A percentile compares a stretch with the other conserved stretches of the same genome.
Conservation (phyloP, 2,797 vertebrate genomes). For the Falco rusticolus region DNA sequence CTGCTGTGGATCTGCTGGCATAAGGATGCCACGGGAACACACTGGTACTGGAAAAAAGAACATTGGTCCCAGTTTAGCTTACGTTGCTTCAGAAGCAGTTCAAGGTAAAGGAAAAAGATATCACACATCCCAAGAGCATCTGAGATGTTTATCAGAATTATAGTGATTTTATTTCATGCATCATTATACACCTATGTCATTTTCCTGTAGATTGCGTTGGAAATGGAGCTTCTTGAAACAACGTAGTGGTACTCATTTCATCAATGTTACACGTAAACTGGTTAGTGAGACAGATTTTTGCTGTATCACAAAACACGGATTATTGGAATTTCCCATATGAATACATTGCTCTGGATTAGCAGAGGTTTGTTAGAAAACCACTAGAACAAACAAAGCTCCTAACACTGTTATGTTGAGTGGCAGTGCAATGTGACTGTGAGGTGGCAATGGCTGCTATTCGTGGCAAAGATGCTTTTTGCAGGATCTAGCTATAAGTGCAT, state of each 20-base stretch:
- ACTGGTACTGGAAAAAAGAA: background rate
- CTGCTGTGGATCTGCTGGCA: background rate
- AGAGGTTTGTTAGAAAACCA: background rate
- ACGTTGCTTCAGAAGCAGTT: background rate
- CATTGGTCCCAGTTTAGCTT: background rate
- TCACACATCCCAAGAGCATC: background rate
- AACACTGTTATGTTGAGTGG: background rate
- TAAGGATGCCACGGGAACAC: background rate
- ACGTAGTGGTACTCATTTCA: background rate
- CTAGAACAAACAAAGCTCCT: background rate
- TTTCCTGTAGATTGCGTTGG: background rate
- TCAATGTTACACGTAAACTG: background rate
- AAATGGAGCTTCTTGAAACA: slow-evolving; percentile 13
- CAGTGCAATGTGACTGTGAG: background rate
- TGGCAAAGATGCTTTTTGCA: background rate
- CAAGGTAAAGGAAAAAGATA: background rate
- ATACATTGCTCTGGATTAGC: background rate
- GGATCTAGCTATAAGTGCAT: background rate
- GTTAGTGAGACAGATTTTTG: background rate
- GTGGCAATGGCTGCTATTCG: background rate
- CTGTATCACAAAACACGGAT: background rate
- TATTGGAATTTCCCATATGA: background rate
- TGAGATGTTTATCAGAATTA: background rate
- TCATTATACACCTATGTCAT: background rate
- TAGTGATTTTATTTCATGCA: background rate